These are phyloP conservation scores for Mugil cephalus DNA, from an alignment of 2,113 vertebrate genomes.

Conservation along the genomic window DNA sequence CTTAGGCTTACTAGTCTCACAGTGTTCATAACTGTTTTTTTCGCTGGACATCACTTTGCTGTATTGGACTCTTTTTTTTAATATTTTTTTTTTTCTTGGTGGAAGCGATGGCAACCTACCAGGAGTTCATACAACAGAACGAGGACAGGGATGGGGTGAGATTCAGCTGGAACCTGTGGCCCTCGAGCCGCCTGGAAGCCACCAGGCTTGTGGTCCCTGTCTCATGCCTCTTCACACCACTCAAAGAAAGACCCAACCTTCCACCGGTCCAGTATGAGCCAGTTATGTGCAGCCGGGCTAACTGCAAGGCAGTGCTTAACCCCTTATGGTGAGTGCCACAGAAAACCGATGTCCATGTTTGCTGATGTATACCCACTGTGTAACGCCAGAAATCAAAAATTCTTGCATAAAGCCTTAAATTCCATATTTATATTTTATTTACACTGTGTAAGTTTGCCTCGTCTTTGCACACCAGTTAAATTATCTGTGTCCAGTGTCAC, in stretches of 20 bases:
- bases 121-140: slow-evolving; percentile 98
- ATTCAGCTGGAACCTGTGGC: slow-evolving; percentile 99
- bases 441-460: too few species aligned
- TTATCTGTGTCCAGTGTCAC: background rate
- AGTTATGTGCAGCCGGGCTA: slow-evolving; percentile 92
- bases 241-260: slow-evolving; percentile 93
- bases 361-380: background rate
- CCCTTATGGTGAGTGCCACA: slow-evolving; percentile 90
- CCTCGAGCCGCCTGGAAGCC: slow-evolving; percentile 95
- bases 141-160: slow-evolving; percentile 96
- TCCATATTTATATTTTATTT: too few species aligned
- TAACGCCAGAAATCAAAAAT: background rate
- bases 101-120: slow-evolving; percentile 89
- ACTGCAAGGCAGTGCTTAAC: slow-evolving; percentile 96
- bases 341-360: background rate
- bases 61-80: background rate
- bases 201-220: slow-evolving; percentile 95
- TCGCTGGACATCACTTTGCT: slow-evolving; percentile 16
- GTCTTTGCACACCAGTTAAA: background rate
- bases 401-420: background rate
- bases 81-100: background rate
- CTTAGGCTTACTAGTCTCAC: background rate
- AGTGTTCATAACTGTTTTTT: background rate
- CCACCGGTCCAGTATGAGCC: slow-evolving; percentile 96
- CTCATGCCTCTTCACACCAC: slow-evolving; percentile 94